Percentiles rank a stretch among this genome's conserved stretches.
phyloP scores from a whole-genome alignment of 2,113 vertebrate species.

The Anoura caudifer region DNA sequence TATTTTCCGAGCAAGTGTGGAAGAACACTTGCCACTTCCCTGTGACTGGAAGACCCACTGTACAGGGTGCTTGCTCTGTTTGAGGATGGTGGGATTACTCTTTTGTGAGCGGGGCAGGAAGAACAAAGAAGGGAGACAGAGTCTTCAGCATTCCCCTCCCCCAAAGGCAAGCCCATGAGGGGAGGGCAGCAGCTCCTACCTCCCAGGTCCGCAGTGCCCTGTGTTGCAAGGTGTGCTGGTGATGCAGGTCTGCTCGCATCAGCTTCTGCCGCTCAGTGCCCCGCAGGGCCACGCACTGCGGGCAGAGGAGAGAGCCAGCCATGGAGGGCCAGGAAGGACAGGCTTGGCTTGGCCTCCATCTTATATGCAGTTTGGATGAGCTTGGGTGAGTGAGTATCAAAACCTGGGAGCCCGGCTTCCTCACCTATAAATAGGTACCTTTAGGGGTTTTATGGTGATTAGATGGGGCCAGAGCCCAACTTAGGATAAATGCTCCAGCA shows the following conservation, averaged over 20 bases:
- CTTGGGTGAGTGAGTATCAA: accelerated
- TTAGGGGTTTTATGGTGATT: neutral
- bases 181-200: slow-evolving; percentile 60
- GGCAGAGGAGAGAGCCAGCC: neutral
- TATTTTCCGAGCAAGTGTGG: neutral
- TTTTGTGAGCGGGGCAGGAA: neutral
- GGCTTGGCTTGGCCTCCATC: accelerated
- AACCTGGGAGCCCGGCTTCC: neutral
- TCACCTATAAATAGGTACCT: neutral
- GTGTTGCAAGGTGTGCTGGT: slow-evolving; percentile 70
- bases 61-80: neutral
- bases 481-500: neutral
- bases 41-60: neutral
- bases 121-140: neutral
- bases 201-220: slow-evolving; percentile 83
- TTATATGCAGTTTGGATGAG: neutral
- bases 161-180: accelerated
- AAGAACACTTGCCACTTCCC: no score
- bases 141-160: neutral
- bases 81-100: neutral
- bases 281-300: slow-evolving; percentile 67
- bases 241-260: slow-evolving; percentile 76
- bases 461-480: neutral
- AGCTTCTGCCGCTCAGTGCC: slow-evolving; percentile 77
- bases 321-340: accelerated